These are phyloP conservation scores for Gymnarchus niloticus DNA, from an alignment of 2,113 vertebrate species.

Conservation along the genomic window DNA sequence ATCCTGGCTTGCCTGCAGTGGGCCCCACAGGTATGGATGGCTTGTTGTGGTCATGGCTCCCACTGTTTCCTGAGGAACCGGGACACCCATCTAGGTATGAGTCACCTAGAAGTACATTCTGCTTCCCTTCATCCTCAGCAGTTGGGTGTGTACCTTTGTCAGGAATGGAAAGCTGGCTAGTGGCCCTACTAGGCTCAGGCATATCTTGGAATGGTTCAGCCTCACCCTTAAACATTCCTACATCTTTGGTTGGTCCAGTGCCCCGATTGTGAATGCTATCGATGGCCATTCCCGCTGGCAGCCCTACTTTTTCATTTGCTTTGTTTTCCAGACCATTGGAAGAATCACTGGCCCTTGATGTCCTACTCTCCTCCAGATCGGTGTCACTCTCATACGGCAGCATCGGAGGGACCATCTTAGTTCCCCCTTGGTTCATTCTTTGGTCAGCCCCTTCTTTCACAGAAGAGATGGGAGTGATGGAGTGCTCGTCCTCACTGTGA, in stretches of 20 bases:
- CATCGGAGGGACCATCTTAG: constrained; percentile 23
- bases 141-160: constrained; percentile 58
- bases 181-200: background rate
- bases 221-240: constrained; percentile 13
- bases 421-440: constrained; percentile 35
- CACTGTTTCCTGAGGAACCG: constrained; percentile 29
- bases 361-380: constrained; percentile 17
- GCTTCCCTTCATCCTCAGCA: constrained; percentile 43
- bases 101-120: background rate
- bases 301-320: background rate
- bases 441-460: constrained; percentile 37
- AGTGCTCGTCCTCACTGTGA: constrained; percentile 61
- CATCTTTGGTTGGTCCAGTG: background rate
- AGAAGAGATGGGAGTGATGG: constrained; percentile 44
- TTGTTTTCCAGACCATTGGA: background rate
- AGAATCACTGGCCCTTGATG: background rate
- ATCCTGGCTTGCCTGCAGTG: background rate
- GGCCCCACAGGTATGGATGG: background rate
- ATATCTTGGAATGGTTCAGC: background rate
- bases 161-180: constrained; percentile 33
- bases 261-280: background rate
- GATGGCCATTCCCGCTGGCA: background rate
- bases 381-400: constrained; percentile 35
- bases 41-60: constrained; percentile 12
- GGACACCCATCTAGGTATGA: background rate